Evolutionary conservation across 2,888 invertebrate genomes (phyloP).

Genomic region (Drosophila mettleri): DNA sequence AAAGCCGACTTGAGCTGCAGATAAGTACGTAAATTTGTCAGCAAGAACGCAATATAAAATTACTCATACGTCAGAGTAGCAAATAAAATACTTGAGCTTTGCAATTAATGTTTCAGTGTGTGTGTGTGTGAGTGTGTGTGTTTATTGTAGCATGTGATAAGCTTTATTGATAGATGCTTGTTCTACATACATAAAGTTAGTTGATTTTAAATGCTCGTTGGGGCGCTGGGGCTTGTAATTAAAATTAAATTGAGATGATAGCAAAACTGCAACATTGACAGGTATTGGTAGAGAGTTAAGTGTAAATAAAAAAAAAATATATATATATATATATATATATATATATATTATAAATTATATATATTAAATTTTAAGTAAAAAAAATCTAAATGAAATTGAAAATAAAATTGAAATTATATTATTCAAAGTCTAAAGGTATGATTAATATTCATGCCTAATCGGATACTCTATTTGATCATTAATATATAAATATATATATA

Average conservation of each 20-base stretch:
- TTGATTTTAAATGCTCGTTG: constrained; percentile 20
- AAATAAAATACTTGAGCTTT: constrained; percentile 57
- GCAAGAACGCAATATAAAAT: constrained; percentile 30
- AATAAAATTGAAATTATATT: neutral
- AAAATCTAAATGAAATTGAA: neutral
- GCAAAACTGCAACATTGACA: constrained; percentile 17
- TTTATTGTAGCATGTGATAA: constrained; percentile 45
- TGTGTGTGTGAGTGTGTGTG: constrained; percentile 1
- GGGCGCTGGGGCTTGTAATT: constrained; percentile 28
- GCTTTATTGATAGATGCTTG: constrained; percentile 48
- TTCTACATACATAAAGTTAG: constrained; percentile 40
- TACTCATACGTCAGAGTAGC: constrained; percentile 61
- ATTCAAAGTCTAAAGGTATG: neutral
- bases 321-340: constrained; percentile 1
- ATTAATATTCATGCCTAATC: neutral
- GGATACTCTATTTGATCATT: neutral
- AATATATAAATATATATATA: neutral
- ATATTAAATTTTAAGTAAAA: neutral
- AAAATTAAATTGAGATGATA: constrained; percentile 32
- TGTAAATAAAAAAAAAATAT: neutral
- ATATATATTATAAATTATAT: neutral
- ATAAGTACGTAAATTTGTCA: constrained; percentile 37
- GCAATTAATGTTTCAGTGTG: constrained; percentile 24
- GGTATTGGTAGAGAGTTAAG: neutral
- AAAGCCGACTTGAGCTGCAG: constrained; percentile 22